Conservation (phyloP, 2,113 vertebrate species). For the Sinosuthora webbiana region DNA sequence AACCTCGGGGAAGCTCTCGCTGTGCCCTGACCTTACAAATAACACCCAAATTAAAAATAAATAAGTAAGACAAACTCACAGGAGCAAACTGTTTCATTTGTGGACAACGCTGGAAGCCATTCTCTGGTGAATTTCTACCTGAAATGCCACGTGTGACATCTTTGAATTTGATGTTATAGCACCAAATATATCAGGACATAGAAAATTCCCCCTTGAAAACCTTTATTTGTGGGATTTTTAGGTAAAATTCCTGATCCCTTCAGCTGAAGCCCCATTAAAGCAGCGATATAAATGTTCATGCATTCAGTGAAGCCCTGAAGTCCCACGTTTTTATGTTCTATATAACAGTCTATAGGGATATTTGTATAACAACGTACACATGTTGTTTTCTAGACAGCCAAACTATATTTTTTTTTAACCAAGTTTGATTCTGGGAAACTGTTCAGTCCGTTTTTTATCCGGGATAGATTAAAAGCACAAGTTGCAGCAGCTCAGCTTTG, state of each 20-base stretch:
- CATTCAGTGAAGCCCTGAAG: neutral
- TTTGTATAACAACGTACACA: neutral
- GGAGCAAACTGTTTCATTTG: neutral
- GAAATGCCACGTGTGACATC: neutral
- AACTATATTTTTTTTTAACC: neutral
- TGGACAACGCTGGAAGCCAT: neutral
- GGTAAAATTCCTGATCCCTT: neutral
- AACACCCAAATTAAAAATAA: neutral
- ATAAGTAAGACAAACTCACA: neutral
- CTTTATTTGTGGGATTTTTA: neutral
- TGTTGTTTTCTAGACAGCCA: neutral
- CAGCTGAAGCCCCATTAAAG: neutral
- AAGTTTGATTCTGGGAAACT: neutral
- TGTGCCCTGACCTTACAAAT: neutral
- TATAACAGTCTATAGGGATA: neutral
- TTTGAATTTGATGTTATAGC: neutral
- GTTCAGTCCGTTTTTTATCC: neutral
- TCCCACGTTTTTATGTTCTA: neutral
- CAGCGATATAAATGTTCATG: neutral
- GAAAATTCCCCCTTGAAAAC: neutral
- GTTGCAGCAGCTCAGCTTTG: neutral
- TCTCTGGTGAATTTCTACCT: neutral
- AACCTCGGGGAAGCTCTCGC: neutral
- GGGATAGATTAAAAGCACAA: neutral
- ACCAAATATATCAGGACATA: neutral